These are phyloP conservation scores for Charaxes varanes DNA, from an alignment of 1,140 invertebrate genomes.

Conservation along the genomic window DNA sequence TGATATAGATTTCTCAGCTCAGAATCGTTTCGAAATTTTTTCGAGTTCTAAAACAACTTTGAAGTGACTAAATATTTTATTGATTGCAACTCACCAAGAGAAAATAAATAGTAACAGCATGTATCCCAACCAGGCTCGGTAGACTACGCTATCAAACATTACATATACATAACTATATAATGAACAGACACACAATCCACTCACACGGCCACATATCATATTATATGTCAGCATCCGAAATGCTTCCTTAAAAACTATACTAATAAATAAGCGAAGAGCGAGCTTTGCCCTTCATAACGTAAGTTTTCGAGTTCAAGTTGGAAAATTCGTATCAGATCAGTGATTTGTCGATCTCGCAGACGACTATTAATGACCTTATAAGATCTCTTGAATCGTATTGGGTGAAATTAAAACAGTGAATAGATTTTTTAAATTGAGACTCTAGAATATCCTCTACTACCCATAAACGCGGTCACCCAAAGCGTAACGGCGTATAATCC, in stretches of 20 bases:
- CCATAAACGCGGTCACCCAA: no score
- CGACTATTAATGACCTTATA: conserved; percentile 1
- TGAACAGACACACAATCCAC: conserved; percentile 36
- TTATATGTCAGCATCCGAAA: conserved; percentile 32
- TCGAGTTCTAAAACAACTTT: no score
- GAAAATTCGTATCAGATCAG: conserved; percentile 11
- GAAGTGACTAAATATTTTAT: no score
- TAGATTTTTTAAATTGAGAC: no score
- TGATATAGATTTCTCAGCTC: no score
- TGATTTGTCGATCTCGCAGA: background rate
- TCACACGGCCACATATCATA: conserved; percentile 20
- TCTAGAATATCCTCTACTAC: no score
- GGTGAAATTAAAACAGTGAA: no score
- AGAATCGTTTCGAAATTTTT: no score
- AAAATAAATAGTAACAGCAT: conserved; percentile 40
- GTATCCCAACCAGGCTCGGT: conserved; percentile 32
- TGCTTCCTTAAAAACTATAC: conserved; percentile 36
- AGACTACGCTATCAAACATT: conserved; percentile 43
- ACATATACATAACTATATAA: conserved; percentile 48
- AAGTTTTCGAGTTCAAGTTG: background rate
- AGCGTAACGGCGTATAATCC: no score
- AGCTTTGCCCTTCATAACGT: conserved; percentile 1
- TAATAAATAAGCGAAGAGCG: conserved; percentile 30
- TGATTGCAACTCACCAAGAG: conserved; percentile 37
- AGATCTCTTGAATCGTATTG: no score